These are phyloP conservation scores for Lycaon pictus DNA, from an alignment of 2,113 vertebrate species.

Conservation along the genomic window DNA sequence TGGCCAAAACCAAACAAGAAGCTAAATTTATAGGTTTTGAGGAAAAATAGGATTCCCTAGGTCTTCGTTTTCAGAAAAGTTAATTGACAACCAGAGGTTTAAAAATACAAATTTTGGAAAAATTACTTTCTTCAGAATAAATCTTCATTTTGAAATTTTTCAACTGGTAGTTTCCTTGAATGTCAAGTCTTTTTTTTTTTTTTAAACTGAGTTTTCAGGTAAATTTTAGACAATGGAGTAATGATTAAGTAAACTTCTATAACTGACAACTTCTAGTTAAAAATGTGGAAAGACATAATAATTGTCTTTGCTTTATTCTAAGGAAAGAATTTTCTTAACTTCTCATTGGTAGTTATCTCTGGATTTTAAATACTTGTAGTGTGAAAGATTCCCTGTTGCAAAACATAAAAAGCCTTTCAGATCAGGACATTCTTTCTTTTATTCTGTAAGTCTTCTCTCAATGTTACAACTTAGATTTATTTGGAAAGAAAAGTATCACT, in stretches of 20 bases:
- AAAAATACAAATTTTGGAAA: neutral
- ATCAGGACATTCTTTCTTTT: neutral
- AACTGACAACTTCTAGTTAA: neutral
- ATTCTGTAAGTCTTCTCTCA: constrained; percentile 43
- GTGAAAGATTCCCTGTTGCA: neutral
- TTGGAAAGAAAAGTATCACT: neutral
- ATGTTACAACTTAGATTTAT: constrained; percentile 22
- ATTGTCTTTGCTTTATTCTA: neutral
- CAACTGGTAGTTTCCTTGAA: neutral
- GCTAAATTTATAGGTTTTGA: neutral
- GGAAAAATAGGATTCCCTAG: neutral
- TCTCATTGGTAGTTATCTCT: neutral
- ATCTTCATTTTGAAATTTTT: neutral
- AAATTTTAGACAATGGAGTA: neutral
- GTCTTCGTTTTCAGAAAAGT: neutral
- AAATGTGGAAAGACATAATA: constrained; percentile 9
- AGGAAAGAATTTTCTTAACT: neutral
- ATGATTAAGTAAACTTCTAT: neutral
- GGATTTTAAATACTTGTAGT: constrained; percentile 16
- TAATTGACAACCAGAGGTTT: neutral
- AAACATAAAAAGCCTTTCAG: neutral
- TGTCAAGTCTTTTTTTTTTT: neutral
- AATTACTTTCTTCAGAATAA: constrained; percentile 27
- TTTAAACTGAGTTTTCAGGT: constrained; percentile 20
- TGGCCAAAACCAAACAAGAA: constrained; percentile 40